Base-by-base conservation (phyloP, 2,888 invertebrate genomes). In the Lycia hirtaria region DNA sequence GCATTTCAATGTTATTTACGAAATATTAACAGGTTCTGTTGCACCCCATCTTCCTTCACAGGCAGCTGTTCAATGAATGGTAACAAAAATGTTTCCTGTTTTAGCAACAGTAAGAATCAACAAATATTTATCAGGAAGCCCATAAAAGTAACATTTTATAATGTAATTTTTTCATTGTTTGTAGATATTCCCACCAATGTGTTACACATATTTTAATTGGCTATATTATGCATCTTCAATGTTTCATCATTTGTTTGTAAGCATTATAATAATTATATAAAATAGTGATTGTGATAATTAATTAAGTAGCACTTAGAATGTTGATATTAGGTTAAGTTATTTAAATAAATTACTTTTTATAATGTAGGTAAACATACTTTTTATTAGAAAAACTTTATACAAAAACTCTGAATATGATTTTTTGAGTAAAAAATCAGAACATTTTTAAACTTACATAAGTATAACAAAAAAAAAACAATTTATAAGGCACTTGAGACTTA, bases 211-310 rank as follows among this genome's bases (percentile, higher is more conserved):
- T n/a, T n/a, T n/a, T n/a, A n/a, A n/a, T 33, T 60, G 61, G 63
- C 60, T 68, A 57, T 56, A 47, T 61, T 55, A 17, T 55, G 9
- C 15, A 55, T 56, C 45, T 51, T 49, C 35, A 57, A 48, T 33
- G 26, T 63, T 71, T 70, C 68, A 71, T 75, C 20, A 71, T 79
- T 72, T 75, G 73, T 75, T 76, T 64, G 62, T 58, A 65, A 71
- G 72, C 71, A 61, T 62, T 60, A 20, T 15, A 51, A 26, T 62
- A 60, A 52, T 52, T 47, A 45, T 56, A 60, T 54, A 71, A 67
- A 50, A 54, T 69, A 68, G 56, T 68, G 68, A 73, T 78, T 83
- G 83, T 83, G 83, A 83, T 83, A 82, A 80, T 76, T 74, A 67
- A 60, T 37, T 61, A 77, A 70, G 68, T 58, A 57, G 44, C n/a